Evolutionary conservation across 2,113 vertebrate species (phyloP), one percentile per base, ranked within the genome.

Genomic region (Dipodomys ordii): DNA sequence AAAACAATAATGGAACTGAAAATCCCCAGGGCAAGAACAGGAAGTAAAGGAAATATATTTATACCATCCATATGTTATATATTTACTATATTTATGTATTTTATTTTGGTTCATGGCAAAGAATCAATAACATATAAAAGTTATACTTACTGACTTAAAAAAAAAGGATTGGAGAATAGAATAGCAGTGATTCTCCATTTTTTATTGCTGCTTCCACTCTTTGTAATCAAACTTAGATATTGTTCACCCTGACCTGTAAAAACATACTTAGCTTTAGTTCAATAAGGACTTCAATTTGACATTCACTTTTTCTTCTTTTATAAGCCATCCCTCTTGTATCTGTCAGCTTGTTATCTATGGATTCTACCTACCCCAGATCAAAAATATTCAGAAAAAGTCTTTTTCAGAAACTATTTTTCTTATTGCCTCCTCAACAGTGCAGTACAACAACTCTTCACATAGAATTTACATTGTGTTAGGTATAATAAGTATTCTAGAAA

Each of bases 111-210:
- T 53, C 22, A 53, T 69, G 25, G 44, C 18, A 79, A 85, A 91
- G 35, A 83, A n/a, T 78, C 39, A 82, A 86, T 65, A 30, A 18
- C 71, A 5, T 28, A 4, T 71, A 62, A 77, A 91, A 57, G 2
- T 69, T 90, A 16, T 76, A 83, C 62, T 62, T 46, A 27, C 53
- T 28, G 23, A 1, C 0, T 30, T 62, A 69, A 65, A n/a, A 44
- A 30, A 30, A 79, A 88, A 82, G 28, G 68, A 39, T 83, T 20
- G 76, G n/a, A 83, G 78, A 83, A 62, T 86, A 88, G 82, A 83
- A 73, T 7, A 6, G 1, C 11, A 35, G 3, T 65, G 11, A 79
- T 46, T 60, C 8, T 27, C 44, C 68, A 44, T 3, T 92, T 82
- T 8, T 49, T 39, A 49, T 83, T 44, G 19, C 35, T 69, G 93